These are phyloP conservation scores for Alectoris magna DNA, from an alignment of 2,797 vertebrate genomes.

Conservation along the genomic window DNA sequence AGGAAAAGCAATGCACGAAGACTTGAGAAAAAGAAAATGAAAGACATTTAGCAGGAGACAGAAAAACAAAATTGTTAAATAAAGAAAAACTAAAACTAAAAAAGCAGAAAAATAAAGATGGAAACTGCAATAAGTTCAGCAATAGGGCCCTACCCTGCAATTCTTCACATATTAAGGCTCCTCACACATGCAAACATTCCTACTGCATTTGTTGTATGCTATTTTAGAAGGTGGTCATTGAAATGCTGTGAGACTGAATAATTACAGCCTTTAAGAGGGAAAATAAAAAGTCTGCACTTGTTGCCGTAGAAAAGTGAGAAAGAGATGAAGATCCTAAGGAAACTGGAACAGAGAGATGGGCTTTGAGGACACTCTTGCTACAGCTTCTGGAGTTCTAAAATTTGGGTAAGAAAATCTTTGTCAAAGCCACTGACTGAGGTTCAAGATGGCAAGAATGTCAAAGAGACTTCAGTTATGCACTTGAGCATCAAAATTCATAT, in stretches of 20 bases:
- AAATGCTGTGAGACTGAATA: background rate
- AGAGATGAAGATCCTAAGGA: background rate
- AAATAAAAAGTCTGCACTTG: background rate
- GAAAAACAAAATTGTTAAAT: background rate
- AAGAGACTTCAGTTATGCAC: background rate
- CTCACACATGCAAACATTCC: background rate
- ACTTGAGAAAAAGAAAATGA: background rate
- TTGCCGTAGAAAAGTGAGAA: background rate
- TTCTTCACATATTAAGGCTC: background rate
- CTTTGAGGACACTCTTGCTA: background rate
- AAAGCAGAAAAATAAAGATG: background rate
- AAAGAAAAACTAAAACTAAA: background rate
- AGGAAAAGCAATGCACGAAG: background rate
- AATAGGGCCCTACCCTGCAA: background rate
- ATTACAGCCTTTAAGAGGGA: background rate
- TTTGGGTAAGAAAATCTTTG: background rate
- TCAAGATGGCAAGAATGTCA: background rate
- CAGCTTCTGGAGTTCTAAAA: background rate
- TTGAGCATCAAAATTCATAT: background rate
- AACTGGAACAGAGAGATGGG: background rate
- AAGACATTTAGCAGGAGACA: background rate
- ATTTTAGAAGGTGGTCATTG: background rate
- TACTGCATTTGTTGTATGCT: background rate
- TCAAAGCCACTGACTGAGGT: background rate
- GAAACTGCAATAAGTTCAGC: background rate